Base-by-base conservation (phyloP, 2,888 invertebrate species). In the Tortrix viridana region DNA sequence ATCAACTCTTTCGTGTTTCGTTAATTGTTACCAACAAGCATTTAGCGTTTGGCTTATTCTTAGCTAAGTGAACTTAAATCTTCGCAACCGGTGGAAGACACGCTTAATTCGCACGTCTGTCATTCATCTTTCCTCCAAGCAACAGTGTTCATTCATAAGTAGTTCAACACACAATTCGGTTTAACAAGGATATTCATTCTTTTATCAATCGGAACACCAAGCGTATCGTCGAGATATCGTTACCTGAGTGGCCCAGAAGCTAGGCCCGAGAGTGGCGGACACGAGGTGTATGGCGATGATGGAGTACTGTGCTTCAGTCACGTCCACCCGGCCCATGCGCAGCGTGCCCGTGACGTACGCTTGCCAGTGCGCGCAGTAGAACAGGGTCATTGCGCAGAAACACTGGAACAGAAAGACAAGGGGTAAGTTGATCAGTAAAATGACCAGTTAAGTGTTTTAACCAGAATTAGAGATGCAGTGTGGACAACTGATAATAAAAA, bases 331-430 rank as follows among this genome's bases (percentile, higher is more conserved):
- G 55, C 98, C 98, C 92, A 98, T 97, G 74, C 95, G 94, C 73
- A 98, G 92, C 23, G 97, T 97, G 50, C 98, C 99, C 67, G 99
- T 98, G 44, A 99, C 99, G 88, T 99, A 99, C 0, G 99, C 98
- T 85, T 99, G 99, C 99, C 99, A 99, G 89, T 99, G 99, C 19
- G 99, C 99, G 88, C 97, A 97, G 90, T 99, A 99, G 93, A 99
- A 99, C 69, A 99, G 92, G 37, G 97, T 96, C 93, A 98, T 97
- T 26, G 98, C 98, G 87, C 97, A 96, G 85, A 99, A 97, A 85
- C 98, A 97, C 94, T 98, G 95, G 38, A 93, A 93, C 65, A 48
- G 2, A 3, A 54, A 50, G 22, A 32, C 9, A 9, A 26, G 12
- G 32, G 12, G 32, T 1, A 22, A 12, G 20, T 37, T 20, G 20